Evolutionary conservation across 2,797 vertebrate species (phyloP).

Genomic region (Orestias chungarensis): DNA sequence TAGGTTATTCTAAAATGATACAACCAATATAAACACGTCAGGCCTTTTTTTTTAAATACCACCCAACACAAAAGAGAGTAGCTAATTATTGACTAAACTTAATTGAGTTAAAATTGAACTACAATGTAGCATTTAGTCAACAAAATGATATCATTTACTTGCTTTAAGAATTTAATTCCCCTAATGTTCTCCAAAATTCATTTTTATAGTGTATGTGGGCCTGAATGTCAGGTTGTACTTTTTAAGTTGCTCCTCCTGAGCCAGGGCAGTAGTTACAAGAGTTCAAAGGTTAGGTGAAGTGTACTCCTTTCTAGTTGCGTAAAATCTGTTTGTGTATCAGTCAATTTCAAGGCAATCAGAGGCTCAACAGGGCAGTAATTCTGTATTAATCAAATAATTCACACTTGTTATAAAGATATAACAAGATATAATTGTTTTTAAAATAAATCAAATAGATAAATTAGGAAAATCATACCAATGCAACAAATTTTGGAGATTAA

Average conservation of each 20-base stretch:
- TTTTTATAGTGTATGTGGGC: conserved; percentile 33
- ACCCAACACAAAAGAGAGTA: background rate
- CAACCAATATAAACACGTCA: background rate
- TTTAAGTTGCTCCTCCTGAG: conserved; percentile 52
- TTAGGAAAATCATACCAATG: background rate
- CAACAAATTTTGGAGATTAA: background rate
- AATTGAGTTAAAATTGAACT: background rate
- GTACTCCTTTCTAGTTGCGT: conserved; percentile 64
- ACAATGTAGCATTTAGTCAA: background rate
- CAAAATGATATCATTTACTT: background rate
- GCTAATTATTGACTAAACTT: background rate
- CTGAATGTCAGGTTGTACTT: conserved; percentile 66
- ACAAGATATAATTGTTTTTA: background rate
- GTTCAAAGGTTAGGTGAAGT: conserved; percentile 78
- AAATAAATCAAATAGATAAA: background rate
- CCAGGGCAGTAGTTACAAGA: conserved; percentile 67
- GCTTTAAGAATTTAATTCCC: background rate
- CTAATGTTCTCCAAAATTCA: background rate
- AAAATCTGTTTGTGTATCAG: conserved; percentile 76
- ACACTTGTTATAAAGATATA: conserved; percentile 28
- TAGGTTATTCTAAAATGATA: background rate
- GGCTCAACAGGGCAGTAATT: conserved; percentile 51
- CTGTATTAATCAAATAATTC: conserved; percentile 69
- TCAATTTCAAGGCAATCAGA: conserved; percentile 75
- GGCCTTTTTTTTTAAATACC: background rate